Percentiles rank a stretch among this genome's conserved stretches.
These are phyloP conservation scores for Progne subis DNA, from an alignment of 2,113 vertebrate species.

Conservation along the genomic window DNA sequence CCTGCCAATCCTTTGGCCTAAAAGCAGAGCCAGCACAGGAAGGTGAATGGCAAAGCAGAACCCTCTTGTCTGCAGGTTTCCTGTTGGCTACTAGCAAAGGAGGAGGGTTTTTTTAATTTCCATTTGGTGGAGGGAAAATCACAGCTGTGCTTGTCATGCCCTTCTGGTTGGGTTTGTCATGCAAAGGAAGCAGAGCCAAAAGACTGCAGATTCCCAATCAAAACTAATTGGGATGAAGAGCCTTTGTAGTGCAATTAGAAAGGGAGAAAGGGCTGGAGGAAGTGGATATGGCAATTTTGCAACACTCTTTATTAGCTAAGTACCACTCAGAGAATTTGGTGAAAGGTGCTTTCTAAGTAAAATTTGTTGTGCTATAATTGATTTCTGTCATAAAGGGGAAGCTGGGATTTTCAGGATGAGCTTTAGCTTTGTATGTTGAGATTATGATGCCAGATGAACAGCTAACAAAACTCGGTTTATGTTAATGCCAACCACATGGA, in stretches of 20 bases:
- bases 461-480: slow-evolving; percentile 70
- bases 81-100: slow-evolving; percentile 47
- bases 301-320: slow-evolving; percentile 60
- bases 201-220: slow-evolving; percentile 71
- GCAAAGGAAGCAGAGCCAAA: slow-evolving; percentile 70
- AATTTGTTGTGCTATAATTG: slow-evolving; percentile 73
- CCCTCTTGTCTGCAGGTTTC: slow-evolving; percentile 61
- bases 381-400: slow-evolving; percentile 69
- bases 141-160: slow-evolving; percentile 60
- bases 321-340: slow-evolving; percentile 67
- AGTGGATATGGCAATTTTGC: slow-evolving; percentile 62
- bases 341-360: slow-evolving; percentile 71
- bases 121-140: slow-evolving; percentile 65
- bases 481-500: slow-evolving; percentile 74
- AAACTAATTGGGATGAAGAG: slow-evolving; percentile 68
- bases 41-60: slow-evolving; percentile 38
- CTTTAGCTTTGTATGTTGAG: slow-evolving; percentile 59
- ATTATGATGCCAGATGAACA: slow-evolving; percentile 67
- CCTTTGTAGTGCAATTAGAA: slow-evolving; percentile 58
- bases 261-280: slow-evolving; percentile 36
- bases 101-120: slow-evolving; percentile 19
- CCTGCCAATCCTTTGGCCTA: neutral
- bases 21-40: slow-evolving; percentile 47
- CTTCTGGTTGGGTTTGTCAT: slow-evolving; percentile 70
- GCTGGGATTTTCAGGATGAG: slow-evolving; percentile 53